These are phyloP conservation scores for Lamprologus speciosus DNA, from an alignment of 2,113 vertebrate species.

Conservation along the genomic window DNA sequence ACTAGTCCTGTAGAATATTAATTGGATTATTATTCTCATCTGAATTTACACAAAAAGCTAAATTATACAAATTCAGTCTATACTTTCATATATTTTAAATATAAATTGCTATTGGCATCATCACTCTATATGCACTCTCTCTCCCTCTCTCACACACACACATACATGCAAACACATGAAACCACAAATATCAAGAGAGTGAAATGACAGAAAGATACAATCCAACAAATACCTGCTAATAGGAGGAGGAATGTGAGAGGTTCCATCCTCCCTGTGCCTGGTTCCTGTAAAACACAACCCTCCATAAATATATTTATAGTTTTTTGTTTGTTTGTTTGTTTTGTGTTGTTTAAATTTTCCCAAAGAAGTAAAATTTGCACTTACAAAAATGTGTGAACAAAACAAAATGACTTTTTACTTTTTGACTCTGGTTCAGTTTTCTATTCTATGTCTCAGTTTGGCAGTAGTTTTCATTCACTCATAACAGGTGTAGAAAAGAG, in stretches of 20 bases:
- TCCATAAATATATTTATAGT: not conserved
- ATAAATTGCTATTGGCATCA: not conserved
- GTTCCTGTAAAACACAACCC: not conserved
- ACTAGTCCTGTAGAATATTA: slow-evolving; percentile 1
- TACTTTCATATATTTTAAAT: not conserved
- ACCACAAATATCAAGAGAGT: not conserved
- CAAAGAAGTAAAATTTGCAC: not conserved
- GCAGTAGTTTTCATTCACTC: not conserved
- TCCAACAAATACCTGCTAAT: slow-evolving; percentile 30
- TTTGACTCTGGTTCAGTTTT: not conserved
- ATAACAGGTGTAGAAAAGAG: not conserved
- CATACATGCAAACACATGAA: not conserved
- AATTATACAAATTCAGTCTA: not conserved
- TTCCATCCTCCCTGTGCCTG: not conserved
- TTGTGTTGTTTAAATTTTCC: not conserved
- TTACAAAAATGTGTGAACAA: not conserved
- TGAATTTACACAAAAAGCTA: not conserved
- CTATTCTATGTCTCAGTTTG: not conserved
- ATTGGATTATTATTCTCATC: not conserved
- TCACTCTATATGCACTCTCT: not conserved
- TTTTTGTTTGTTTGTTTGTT: not conserved
- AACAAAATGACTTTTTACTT: not conserved
- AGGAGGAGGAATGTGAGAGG: not conserved
- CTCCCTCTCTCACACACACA: not conserved
- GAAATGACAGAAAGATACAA: not conserved